Evolutionary conservation across 2,888 invertebrate species (phyloP).

Genomic region (Sinelater perroti): DNA sequence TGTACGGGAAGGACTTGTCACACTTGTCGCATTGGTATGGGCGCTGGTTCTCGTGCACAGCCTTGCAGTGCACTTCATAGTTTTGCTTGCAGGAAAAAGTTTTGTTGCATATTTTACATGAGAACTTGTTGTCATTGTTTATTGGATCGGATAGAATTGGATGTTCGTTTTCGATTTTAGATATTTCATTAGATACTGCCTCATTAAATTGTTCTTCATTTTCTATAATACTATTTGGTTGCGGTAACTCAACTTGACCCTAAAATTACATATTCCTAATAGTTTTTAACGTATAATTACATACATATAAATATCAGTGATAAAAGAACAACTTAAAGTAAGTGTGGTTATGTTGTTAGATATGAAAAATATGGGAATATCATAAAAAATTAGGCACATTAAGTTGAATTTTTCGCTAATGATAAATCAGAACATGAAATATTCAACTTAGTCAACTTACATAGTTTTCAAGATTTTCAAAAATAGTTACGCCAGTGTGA

Average conservation of each 20-base stretch:
- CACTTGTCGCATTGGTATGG: slow-evolving; percentile 69
- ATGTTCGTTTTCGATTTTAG: slow-evolving; percentile 2
- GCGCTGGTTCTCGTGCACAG: slow-evolving; percentile 66
- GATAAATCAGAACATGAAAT: too few relatives aligned
- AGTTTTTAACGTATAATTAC: background rate
- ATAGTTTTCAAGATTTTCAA: slow-evolving; percentile 56
- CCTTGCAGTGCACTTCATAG: slow-evolving; percentile 68
- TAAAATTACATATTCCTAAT: slow-evolving; percentile 6
- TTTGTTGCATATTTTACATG: slow-evolving; percentile 69
- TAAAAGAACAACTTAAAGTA: background rate
- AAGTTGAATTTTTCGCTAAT: too few relatives aligned
- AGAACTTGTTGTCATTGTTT: slow-evolving; percentile 38
- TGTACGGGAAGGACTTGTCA: slow-evolving; percentile 68
- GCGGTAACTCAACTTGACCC: slow-evolving; percentile 42
- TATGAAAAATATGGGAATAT: too few relatives aligned
- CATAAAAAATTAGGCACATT: too few relatives aligned
- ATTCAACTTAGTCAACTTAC: slow-evolving; percentile 37
- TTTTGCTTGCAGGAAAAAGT: slow-evolving; percentile 68
- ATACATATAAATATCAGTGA: background rate
- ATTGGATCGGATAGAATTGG: background rate
- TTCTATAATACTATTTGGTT: background rate
- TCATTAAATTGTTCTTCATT: background rate
- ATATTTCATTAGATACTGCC: too few relatives aligned
- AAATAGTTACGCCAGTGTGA: slow-evolving; percentile 65
- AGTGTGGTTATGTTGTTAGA: background rate